Conservation (phyloP, 2,888 invertebrate species). For the Philereme transversata region DNA sequence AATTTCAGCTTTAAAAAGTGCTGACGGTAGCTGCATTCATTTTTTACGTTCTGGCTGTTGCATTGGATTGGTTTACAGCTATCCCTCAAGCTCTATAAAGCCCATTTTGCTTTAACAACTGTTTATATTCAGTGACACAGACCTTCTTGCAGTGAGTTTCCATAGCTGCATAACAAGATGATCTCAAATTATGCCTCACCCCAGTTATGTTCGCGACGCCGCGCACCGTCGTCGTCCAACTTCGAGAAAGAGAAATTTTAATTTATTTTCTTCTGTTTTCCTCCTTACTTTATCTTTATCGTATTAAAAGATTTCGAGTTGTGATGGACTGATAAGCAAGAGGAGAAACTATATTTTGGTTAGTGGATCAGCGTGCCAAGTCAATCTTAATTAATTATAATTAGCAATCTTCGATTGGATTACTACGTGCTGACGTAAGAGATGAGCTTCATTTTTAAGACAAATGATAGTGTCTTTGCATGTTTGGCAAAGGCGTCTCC, state of each 20-base stretch:
- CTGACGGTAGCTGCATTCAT: neutral
- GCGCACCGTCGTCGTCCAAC: slow-evolving; percentile 26
- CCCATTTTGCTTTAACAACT: too few relatives aligned
- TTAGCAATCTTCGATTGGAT: too few relatives aligned
- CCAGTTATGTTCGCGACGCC: slow-evolving; percentile 42
- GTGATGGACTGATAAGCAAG: slow-evolving; percentile 32
- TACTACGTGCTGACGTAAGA: too few relatives aligned
- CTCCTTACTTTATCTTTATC: slow-evolving; percentile 32
- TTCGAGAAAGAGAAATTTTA: slow-evolving; percentile 41
- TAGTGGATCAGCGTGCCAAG: slow-evolving; percentile 3
- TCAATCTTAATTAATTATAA: slow-evolving; percentile 3
- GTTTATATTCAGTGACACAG: neutral
- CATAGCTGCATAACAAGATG: slow-evolving; percentile 57
- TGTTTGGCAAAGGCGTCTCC: too few relatives aligned
- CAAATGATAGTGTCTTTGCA: too few relatives aligned
- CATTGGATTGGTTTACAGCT: too few relatives aligned
- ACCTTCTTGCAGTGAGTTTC: slow-evolving; percentile 44
- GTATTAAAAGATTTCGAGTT: slow-evolving; percentile 36
- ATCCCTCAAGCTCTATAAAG: too few relatives aligned
- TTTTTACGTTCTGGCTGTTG: too few relatives aligned
- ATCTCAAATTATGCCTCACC: slow-evolving; percentile 52
- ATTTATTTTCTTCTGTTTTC: slow-evolving; percentile 40
- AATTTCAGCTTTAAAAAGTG: too few relatives aligned
- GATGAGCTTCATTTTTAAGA: neutral
- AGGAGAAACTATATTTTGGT: slow-evolving; percentile 21